Evolutionary conservation across 64 coral and sea anemone genomes (phyloP), one percentile per base, ranked within the genome.

Genomic region (Montipora foliosa): DNA sequence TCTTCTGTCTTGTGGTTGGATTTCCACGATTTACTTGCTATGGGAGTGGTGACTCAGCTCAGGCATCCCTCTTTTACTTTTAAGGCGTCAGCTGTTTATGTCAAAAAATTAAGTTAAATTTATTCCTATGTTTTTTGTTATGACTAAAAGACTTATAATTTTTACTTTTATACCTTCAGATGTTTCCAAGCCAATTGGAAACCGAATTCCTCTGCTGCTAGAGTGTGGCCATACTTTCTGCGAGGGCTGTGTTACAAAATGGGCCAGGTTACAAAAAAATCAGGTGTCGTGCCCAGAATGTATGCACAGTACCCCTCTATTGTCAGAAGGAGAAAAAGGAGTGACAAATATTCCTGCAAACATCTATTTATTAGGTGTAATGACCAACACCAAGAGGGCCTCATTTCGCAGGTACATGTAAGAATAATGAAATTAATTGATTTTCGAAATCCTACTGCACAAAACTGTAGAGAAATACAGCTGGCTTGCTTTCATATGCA

Each of bases 201-300:
- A 83, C 5, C 74, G 88, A 12, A 92, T 97, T 13, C 95, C 95
- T 49, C 47, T 97, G 14, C 37, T 97, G 9, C 79, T 97, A 59
- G 90, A 92, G 6, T 97, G 95, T 92, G 95, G 92, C 17, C 95
- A 97, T 57, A 97, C 95, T 0, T 97, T 74, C 47, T 97, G 95
- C 19, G 89, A 97, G 13, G 90, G 89, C 13, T 97, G 95, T 22
- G 67, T 97, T 8, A 92, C 67, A 9, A 97, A 97, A 21, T 91
- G 87, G 88, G 83, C 93, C 49, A 87, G 95, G 44, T 59, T 84
- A 74, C 84, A 94, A 9, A 94, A 82, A 57, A 95, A 92, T 4
- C 79, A 94, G 62, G 93, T 97, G 67, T 83, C 64, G 74, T 97
- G 95, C 49, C 89, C 78, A 21, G 89, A 95, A 77, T 97, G 95